Conservation (phyloP, 1,140 invertebrate species). For the Drosophila melanogaster region Release_6_plus_ISO1_MT NT_033779.5:288501-289000, state of each 20-base stretch:
- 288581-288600: conserved; percentile 73
- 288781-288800: conserved; percentile 60
- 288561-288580: conserved; percentile 66
- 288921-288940: conserved; percentile 5
- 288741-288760: conserved; percentile 70
- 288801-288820: conserved; percentile 62
- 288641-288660: conserved; percentile 20
- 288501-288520: conserved; percentile 79
- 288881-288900: conserved; percentile 1
- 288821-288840: conserved; percentile 45
- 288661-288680: conserved; percentile 59
- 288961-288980: not conserved
- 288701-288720: conserved; percentile 63
- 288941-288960: conserved; percentile 21
- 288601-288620: conserved; percentile 50
- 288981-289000: conserved; percentile 43
- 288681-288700: conserved; percentile 65
- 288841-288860: conserved; percentile 62
- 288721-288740: conserved; percentile 47
- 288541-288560: not conserved
- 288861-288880: conserved; percentile 15
- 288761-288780: conserved; percentile 64
- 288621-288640: conserved; percentile 45
- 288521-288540: conserved; percentile 60
- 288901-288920: conserved; percentile 36